phyloP scores from a whole-genome alignment of 2,113 vertebrate species.

The Rhadina sibilatrix region DNA sequence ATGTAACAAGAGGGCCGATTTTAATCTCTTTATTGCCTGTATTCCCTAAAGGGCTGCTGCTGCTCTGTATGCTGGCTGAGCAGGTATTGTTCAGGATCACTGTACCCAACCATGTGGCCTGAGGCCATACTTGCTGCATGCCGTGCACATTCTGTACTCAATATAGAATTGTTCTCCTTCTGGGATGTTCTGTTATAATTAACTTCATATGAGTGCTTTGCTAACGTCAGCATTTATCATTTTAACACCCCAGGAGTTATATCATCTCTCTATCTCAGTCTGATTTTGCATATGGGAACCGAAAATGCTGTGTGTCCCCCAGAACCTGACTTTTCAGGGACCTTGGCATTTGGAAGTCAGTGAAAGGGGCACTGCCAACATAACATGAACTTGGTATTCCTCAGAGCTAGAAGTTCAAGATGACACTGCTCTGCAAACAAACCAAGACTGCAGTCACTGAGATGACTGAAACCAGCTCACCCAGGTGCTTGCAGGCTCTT shows the following conservation, averaged over 20 bases:
- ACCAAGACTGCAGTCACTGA: not conserved
- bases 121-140: not conserved
- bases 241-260: not conserved
- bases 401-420: not conserved
- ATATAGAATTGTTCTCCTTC: constrained; percentile 33
- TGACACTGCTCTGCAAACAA: not conserved
- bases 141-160: constrained; percentile 18
- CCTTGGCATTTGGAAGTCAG: not conserved
- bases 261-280: not conserved
- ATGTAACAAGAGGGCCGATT: not conserved
- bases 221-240: constrained; percentile 33
- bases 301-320: not conserved
- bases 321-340: not conserved
- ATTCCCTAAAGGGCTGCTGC: not conserved
- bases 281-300: not conserved
- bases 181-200: constrained; percentile 51
- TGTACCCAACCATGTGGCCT: not conserved
- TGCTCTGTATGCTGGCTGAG: not conserved
- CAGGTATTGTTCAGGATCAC: constrained; percentile 16
- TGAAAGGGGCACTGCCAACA: not conserved
- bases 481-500: not conserved
- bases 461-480: not conserved
- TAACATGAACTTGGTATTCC: not conserved
- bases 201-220: not conserved
- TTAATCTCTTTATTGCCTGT: not conserved